A percentile compares a stretch with the other conserved stretches of the same genome.
Conservation (phyloP, 1,140 invertebrate species). For the Melanaphis sacchari region DNA sequence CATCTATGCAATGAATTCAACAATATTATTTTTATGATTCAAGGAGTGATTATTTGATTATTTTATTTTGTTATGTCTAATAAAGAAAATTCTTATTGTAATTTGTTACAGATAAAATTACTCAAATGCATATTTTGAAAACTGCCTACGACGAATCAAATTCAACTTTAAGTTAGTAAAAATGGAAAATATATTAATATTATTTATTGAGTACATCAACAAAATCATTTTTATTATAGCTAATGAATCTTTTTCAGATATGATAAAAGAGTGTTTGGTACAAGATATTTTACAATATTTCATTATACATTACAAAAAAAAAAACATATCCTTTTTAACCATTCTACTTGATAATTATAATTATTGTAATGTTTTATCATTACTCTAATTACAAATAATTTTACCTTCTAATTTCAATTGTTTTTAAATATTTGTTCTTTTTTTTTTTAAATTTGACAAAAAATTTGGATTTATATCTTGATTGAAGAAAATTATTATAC, state of each 20-base stretch:
- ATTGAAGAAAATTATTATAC: neutral
- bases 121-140: conserved; percentile 34
- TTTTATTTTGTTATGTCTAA: neutral
- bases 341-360: neutral
- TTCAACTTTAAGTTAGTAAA: conserved; percentile 23
- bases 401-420: neutral
- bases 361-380: neutral
- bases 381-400: neutral
- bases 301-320: conserved; percentile 31
- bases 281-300: conserved; percentile 38
- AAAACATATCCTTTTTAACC: conserved; percentile 31
- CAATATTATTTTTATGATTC: neutral
- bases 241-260: conserved; percentile 35
- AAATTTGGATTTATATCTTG: neutral
- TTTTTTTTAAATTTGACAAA: neutral
- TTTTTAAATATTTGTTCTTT: conserved; percentile 9
- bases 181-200: neutral
- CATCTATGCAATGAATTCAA: neutral
- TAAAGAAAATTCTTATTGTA: neutral
- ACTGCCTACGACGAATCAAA: conserved; percentile 21
- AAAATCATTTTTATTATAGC: neutral
- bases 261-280: conserved; percentile 20
- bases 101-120: conserved; percentile 19
- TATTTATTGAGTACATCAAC: neutral
- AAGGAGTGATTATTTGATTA: neutral